Base-by-base conservation (phyloP, 2,797 vertebrate species). In the Pampus argenteus region DNA sequence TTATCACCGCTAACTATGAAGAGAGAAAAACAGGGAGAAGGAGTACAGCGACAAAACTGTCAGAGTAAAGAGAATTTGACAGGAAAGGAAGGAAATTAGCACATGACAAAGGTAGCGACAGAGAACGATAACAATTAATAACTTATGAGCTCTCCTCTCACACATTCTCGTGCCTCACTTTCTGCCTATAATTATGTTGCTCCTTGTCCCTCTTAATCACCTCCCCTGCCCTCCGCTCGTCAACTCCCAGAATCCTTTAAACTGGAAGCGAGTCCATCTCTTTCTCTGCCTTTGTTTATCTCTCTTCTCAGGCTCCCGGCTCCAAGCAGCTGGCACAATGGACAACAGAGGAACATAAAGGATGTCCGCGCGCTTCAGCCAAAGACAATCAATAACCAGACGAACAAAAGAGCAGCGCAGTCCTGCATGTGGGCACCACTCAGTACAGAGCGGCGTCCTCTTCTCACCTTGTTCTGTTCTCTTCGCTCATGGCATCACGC, bases 311-410 rank as follows among this genome's bases (percentile, higher is more conserved):
- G 13, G 52, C 78, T 80, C 60, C 51, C 47, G 59, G 49, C 22
- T 65, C 50, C 48, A 67, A 69, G 75, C 74, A 83, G 47, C 73
- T 60, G 64, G 66, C 65, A 86, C 67, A 85, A 77, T 54, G 56
- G 74, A 66, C 75, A 82, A 59, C 57, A 68, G 18, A 18, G 65
- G 59, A 73, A 55, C 69, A 74, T 28, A 77, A 82, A 82, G 55
- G 68, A 77, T 15, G 70, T 55, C 64, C 60, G 76, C 60, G 5
- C 78, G 74, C 71, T 78, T 76, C 47, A 58, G 57, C 15, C 1
- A 76, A 62, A 85, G 72, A 74, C 83, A 81, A 86, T 91, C 89
- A 91, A 88, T 88, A 87, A 76, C 56, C 61, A 66, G 38, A 57
- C 65, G 59, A 83, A 88, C 70, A 86, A 91, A 84, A 80, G 74